phyloP scores from a whole-genome alignment of 2,888 invertebrate species.

The Lasius platythorax region DNA sequence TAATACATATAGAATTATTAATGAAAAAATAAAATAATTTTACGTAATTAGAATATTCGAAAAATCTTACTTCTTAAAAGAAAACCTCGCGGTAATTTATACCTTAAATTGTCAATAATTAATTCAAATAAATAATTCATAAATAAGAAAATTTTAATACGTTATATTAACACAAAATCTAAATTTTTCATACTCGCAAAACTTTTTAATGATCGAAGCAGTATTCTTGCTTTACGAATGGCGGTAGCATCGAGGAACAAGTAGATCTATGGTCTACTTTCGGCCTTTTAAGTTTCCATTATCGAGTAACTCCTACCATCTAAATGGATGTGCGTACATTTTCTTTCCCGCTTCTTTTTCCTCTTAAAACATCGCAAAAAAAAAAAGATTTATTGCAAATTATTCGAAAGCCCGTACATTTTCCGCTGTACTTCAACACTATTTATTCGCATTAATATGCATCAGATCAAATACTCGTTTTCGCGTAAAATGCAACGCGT shows the following conservation, averaged over 20 bases:
- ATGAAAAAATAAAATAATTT: not conserved
- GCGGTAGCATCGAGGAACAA: constrained; percentile 26
- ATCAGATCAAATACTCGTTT: constrained; percentile 3
- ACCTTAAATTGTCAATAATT: not conserved
- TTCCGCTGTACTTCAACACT: not conserved
- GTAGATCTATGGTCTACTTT: constrained; percentile 58
- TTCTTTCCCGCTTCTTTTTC: constrained; percentile 22
- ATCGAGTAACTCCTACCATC: constrained; percentile 48
- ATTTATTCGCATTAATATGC: constrained; percentile 29
- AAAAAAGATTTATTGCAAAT: constrained; percentile 18
- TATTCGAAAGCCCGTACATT: not conserved
- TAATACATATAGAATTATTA: not conserved
- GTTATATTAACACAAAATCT: not conserved
- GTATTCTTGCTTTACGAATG: not conserved
- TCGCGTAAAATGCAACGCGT: constrained; percentile 1
- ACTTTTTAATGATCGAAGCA: not conserved
- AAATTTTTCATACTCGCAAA: not conserved
- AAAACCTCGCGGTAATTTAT: not conserved
- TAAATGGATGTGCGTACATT: constrained; percentile 16
- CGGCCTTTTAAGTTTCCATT: constrained; percentile 75
- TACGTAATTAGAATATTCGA: not conserved
- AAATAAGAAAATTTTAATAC: not conserved
- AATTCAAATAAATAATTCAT: not conserved
- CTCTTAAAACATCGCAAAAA: not conserved
- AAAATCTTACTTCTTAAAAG: not conserved